These are phyloP conservation scores for Bombus huntii DNA, from an alignment of 1,140 invertebrate species.

Conservation along the genomic window DNA sequence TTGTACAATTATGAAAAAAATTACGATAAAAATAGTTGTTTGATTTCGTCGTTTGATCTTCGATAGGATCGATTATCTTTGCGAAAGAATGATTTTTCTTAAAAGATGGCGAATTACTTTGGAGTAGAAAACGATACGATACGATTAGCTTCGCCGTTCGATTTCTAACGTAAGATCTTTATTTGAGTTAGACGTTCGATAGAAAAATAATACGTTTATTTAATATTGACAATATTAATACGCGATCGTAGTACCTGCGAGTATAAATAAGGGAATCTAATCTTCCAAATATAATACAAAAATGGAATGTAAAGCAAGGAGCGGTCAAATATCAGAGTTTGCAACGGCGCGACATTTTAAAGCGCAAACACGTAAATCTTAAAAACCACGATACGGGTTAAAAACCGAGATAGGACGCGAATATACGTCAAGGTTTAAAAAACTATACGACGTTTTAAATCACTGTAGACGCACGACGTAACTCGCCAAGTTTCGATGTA, in stretches of 20 bases:
- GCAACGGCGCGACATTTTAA: background rate
- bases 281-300: constrained; percentile 30
- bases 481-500: background rate
- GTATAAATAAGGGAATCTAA: constrained; percentile 20
- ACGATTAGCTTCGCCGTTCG: background rate
- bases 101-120: rapidly evolving
- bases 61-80: background rate
- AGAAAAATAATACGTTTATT: background rate
- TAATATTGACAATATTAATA: background rate
- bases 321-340: constrained; percentile 8
- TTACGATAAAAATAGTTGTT: background rate
- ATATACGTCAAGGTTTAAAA: background rate
- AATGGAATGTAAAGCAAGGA: constrained; percentile 30
- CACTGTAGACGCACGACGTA: background rate
- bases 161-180: background rate
- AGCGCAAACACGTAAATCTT: constrained; percentile 10
- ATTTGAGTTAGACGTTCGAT: background rate
- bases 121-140: too few species aligned
- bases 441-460: background rate
- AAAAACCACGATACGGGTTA: constrained; percentile 8
- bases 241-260: background rate
- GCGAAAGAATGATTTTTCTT: background rate
- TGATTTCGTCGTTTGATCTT: background rate
- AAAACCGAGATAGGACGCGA: background rate
- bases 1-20: background rate